Evolutionary conservation across 2,888 invertebrate species (phyloP).

Genomic region (Choreutis nemorana): DNA sequence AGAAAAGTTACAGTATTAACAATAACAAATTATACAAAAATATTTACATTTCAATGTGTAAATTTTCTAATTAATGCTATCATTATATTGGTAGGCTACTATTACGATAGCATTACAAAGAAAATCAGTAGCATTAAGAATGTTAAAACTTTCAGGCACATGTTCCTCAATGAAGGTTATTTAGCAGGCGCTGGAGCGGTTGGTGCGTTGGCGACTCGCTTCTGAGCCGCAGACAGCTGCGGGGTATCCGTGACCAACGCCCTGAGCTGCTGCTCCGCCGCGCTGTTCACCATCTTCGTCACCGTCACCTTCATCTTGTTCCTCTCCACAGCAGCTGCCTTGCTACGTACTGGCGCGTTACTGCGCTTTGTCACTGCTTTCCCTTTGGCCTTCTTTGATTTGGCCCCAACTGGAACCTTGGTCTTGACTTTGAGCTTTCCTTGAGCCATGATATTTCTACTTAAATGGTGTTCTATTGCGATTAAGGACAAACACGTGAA

Average conservation of each 20-base stretch:
- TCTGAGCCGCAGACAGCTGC: conserved; percentile 56
- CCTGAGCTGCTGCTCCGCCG: conserved; percentile 72
- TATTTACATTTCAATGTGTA: no score
- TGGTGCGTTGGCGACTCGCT: conserved; percentile 44
- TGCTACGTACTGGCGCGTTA: conserved; percentile 72
- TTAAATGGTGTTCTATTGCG: not conserved
- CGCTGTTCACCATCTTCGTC: conserved; percentile 74
- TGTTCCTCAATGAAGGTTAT: conserved; percentile 16
- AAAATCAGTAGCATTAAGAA: no score
- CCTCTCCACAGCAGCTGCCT: conserved; percentile 65
- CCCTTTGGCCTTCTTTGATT: conserved; percentile 62
- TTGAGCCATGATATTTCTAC: conserved; percentile 64
- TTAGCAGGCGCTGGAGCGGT: conserved; percentile 45
- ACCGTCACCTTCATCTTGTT: conserved; percentile 72
- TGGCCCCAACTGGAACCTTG: conserved; percentile 65
- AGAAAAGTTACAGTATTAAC: no score
- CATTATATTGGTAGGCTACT: no score
- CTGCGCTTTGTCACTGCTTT: conserved; percentile 65
- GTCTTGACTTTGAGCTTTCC: conserved; percentile 74
- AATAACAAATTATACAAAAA: no score
- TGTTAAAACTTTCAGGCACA: no score
- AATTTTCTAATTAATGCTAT: no score
- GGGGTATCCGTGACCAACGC: conserved; percentile 62
- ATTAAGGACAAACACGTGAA: not conserved
- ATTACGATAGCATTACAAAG: no score